Percentiles rank a stretch among this genome's conserved stretches.
Conservation (phyloP, 2,888 invertebrate genomes). For the Drosophila peninsularis region DNA sequence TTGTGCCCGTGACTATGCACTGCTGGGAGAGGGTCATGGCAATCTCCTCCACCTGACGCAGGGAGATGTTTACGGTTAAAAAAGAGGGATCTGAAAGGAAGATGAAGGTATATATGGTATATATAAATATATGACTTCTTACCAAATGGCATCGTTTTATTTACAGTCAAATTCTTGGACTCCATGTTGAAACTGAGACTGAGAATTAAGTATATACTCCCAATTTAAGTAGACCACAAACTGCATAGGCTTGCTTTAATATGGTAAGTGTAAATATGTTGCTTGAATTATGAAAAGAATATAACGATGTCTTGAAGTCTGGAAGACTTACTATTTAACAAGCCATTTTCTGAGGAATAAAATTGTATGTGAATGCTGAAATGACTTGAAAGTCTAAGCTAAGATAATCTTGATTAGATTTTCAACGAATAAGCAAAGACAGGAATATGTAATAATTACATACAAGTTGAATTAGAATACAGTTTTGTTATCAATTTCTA, state of each 20-base stretch:
- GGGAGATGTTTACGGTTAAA: conserved; percentile 86
- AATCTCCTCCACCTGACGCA: conserved; percentile 86
- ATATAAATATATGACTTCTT: conserved; percentile 14
- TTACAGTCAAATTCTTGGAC: conserved; percentile 60
- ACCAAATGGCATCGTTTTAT: conserved; percentile 81
- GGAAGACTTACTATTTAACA: background rate
- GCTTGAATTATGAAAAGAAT: background rate
- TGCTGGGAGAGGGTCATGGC: conserved; percentile 85
- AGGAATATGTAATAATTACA: too few relatives aligned
- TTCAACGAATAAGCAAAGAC: background rate
- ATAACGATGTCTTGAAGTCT: too few relatives aligned
- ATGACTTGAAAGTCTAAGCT: background rate
- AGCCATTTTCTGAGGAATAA: too few relatives aligned
- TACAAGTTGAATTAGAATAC: background rate
- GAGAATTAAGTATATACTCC: background rate
- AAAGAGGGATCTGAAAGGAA: conserved; percentile 60
- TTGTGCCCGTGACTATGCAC: conserved; percentile 80
- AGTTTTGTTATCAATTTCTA: background rate
- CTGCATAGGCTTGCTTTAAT: background rate
- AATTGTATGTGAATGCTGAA: background rate
- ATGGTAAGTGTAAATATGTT: background rate
- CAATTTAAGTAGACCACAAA: background rate
- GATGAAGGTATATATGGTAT: background rate
- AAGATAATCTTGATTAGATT: background rate
- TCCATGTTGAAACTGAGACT: conserved; percentile 33